A percentile compares a stretch with the other conserved stretches of the same genome.
These are phyloP conservation scores for Trichoplusia ni DNA, from an alignment of 1,140 invertebrate species.

Conservation along the genomic window DNA sequence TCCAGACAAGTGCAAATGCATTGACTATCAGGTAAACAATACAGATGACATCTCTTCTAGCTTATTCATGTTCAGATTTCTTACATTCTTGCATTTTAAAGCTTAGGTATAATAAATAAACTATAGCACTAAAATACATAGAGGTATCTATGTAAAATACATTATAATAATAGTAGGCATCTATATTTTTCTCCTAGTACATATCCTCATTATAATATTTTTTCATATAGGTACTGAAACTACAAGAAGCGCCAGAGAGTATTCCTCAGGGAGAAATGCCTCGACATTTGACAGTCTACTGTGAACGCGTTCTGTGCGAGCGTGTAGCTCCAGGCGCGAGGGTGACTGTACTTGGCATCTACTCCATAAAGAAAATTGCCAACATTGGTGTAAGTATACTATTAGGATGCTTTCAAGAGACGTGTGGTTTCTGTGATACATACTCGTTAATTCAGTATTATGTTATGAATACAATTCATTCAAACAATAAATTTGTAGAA, in stretches of 20 bases:
- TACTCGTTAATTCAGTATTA: too few relatives aligned
- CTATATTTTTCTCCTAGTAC: background rate
- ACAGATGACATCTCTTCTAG: too few relatives aligned
- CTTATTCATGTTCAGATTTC: too few relatives aligned
- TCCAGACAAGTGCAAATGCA: slow-evolving; percentile 98
- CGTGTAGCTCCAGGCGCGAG: slow-evolving; percentile 97
- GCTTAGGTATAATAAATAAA: too few relatives aligned
- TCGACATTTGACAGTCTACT: slow-evolving; percentile 96
- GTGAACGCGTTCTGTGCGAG: slow-evolving; percentile 96
- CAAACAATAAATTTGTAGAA: too few relatives aligned
- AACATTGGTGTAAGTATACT: slow-evolving; percentile 72
- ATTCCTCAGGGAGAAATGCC: slow-evolving; percentile 99
- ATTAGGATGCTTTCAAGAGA: too few relatives aligned
- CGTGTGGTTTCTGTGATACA: too few relatives aligned
- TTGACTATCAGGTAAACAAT: slow-evolving; percentile 91
- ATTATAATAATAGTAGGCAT: too few relatives aligned
- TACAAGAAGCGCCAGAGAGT: slow-evolving; percentile 98
- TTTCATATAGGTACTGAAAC: slow-evolving; percentile 88
- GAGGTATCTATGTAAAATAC: too few relatives aligned
- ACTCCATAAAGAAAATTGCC: slow-evolving; percentile 96
- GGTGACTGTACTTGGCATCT: slow-evolving; percentile 96
- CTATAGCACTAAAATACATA: too few relatives aligned
- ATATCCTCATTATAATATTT: background rate
- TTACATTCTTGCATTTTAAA: too few relatives aligned
- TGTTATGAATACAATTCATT: too few relatives aligned